phyloP scores from a whole-genome alignment of 2,888 invertebrate genomes.

The Nemoura dubitans region DNA sequence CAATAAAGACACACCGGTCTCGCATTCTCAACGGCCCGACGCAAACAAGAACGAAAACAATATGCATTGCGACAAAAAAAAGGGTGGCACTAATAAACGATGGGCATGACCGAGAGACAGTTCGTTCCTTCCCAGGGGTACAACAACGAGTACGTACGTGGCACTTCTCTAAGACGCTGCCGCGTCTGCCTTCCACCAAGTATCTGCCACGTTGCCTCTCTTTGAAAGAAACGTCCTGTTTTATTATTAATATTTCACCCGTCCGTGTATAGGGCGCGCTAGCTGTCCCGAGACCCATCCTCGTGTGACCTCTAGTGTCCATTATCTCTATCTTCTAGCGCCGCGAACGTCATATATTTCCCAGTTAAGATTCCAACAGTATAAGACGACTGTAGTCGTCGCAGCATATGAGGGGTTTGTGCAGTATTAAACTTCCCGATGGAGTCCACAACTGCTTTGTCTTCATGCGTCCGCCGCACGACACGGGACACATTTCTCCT shows the following conservation, averaged over 20 bases:
- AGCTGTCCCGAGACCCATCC: neutral
- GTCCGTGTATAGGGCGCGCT: neutral
- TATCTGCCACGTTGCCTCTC: conserved; percentile 16
- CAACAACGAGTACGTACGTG: neutral
- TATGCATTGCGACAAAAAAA: neutral
- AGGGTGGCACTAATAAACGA: conserved; percentile 4
- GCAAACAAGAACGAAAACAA: neutral
- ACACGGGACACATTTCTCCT: conserved; percentile 48
- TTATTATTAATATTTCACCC: conserved; percentile 35
- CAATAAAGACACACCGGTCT: neutral
- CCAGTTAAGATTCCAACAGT: conserved; percentile 5
- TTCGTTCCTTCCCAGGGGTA: neutral
- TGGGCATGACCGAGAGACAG: neutral
- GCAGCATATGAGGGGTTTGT: neutral
- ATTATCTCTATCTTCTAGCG: conserved; percentile 19
- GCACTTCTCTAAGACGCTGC: neutral
- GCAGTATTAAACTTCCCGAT: conserved; percentile 19
- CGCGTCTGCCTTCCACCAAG: neutral
- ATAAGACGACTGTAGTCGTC: neutral
- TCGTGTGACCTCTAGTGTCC: conserved; percentile 26
- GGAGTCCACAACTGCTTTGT: conserved; percentile 31
- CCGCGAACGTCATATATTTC: conserved; percentile 17
- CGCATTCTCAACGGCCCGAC: neutral
- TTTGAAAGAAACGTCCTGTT: conserved; percentile 34
- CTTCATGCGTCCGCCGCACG: conserved; percentile 9